Evolutionary conservation across 2,797 vertebrate species (phyloP).

Genomic region (Meda fulgida): DNA sequence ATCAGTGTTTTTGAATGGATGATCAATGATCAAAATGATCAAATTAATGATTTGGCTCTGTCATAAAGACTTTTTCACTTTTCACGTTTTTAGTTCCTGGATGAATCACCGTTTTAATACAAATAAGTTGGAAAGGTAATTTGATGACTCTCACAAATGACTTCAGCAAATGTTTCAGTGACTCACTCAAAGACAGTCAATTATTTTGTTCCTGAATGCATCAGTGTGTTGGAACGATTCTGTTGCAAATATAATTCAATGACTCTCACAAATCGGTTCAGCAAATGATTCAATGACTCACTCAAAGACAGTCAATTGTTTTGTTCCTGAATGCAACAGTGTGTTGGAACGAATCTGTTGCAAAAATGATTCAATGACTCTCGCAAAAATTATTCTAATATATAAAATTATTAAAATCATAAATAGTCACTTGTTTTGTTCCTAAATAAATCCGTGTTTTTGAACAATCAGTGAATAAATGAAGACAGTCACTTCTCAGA

Average conservation of each 20-base stretch:
- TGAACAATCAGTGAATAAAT: background rate
- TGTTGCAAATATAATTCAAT: background rate
- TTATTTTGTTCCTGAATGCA: background rate
- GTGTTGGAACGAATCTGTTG: too few relatives aligned
- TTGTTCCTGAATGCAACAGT: background rate
- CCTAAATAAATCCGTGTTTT: background rate
- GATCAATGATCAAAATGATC: too few relatives aligned
- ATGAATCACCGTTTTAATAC: background rate
- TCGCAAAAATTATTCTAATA: too few relatives aligned
- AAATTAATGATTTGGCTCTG: background rate
- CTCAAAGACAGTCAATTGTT: background rate
- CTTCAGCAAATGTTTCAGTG: background rate
- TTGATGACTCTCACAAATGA: background rate
- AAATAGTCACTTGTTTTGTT: background rate
- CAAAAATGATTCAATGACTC: background rate
- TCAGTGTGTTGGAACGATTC: background rate
- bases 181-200: too few relatives aligned
- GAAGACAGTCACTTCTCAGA: background rate
- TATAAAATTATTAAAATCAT: too few relatives aligned
- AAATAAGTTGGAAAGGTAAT: background rate
- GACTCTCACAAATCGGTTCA: background rate
- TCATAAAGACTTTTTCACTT: background rate
- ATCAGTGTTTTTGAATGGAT: background rate
- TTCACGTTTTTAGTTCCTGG: background rate
- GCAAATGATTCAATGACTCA: background rate